Percentiles rank a stretch among this genome's conserved stretches.
Conservation (phyloP, 2,113 vertebrate species). For the Beaufortia kweichowensis region DNA sequence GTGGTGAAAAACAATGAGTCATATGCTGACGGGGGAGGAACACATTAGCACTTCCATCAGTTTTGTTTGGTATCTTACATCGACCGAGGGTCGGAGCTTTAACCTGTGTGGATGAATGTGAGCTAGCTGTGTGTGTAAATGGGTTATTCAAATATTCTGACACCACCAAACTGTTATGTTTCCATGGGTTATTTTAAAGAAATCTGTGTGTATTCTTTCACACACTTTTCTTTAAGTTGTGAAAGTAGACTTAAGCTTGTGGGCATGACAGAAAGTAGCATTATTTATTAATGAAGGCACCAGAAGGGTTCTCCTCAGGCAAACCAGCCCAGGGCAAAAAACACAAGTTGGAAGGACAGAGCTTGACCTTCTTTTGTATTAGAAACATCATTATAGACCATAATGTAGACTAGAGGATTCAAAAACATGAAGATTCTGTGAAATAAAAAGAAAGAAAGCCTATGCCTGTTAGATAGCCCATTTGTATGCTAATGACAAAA, state of each 20-base stretch:
- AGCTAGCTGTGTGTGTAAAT: slow-evolving; percentile 1
- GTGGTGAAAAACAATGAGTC: slow-evolving; percentile 47
- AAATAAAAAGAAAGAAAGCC: not conserved
- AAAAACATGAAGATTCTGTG: not conserved
- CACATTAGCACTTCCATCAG: slow-evolving; percentile 40
- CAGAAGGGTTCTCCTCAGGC: slow-evolving; percentile 46
- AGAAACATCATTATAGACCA: not conserved
- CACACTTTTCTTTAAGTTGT: slow-evolving; percentile 9
- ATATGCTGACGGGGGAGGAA: slow-evolving; percentile 37
- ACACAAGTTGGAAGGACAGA: slow-evolving; percentile 43
- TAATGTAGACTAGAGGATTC: not conserved
- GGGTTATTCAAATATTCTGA: not conserved
- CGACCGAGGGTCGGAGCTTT: slow-evolving; percentile 4
- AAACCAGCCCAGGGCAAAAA: slow-evolving; percentile 60
- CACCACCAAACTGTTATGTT: not conserved
- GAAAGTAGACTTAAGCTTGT: slow-evolving; percentile 42
- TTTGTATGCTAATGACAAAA: not conserved
- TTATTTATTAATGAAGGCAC: slow-evolving; percentile 77
- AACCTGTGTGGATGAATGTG: slow-evolving; percentile 17
- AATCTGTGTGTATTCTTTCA: not conserved
- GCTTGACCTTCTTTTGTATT: not conserved
- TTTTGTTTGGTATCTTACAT: slow-evolving; percentile 35
- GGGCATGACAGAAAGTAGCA: slow-evolving; percentile 72
- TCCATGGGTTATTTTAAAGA: not conserved
- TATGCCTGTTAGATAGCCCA: not conserved